These are phyloP conservation scores for Drosophila suzukii DNA, from an alignment of 1,140 invertebrate species.

Conservation along the genomic window DNA sequence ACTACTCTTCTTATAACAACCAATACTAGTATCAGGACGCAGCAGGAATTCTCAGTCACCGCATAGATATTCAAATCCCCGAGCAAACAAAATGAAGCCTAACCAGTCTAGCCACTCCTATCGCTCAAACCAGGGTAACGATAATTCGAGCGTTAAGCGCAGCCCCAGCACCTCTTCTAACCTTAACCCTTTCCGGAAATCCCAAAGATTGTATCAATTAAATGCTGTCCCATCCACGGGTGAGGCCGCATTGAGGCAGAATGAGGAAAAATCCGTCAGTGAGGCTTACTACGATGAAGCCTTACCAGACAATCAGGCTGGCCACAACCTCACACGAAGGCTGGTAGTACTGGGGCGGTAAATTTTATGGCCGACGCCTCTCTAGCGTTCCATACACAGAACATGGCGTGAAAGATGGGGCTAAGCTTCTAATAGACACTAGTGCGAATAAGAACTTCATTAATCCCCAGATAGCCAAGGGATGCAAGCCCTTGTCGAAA, in stretches of 20 bases:
- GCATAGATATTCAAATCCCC: neutral
- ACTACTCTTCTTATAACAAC: too few species aligned
- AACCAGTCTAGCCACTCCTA: neutral
- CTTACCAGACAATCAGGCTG: too few species aligned
- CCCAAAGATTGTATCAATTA: too few species aligned
- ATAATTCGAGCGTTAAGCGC: too few species aligned
- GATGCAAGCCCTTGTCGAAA: too few species aligned
- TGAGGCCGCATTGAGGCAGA: too few species aligned
- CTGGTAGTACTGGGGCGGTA: neutral
- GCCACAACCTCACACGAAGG: neutral
- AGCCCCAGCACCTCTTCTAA: too few species aligned
- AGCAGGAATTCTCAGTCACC: neutral
- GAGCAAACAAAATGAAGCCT: neutral
- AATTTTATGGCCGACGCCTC: conserved; percentile 3
- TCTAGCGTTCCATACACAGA: neutral
- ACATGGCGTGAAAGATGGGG: neutral
- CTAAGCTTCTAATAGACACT: neutral
- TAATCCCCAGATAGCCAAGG: too few species aligned
- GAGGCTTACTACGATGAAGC: too few species aligned
- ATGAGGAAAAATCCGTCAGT: too few species aligned
- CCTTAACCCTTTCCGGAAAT: too few species aligned
- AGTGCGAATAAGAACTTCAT: conserved; percentile 30
- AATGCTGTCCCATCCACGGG: too few species aligned
- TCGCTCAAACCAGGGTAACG: neutral
- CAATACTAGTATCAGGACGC: neutral